Evolutionary conservation across 2,888 invertebrate genomes (phyloP).

Genomic region (Pimpla rufipes): DNA sequence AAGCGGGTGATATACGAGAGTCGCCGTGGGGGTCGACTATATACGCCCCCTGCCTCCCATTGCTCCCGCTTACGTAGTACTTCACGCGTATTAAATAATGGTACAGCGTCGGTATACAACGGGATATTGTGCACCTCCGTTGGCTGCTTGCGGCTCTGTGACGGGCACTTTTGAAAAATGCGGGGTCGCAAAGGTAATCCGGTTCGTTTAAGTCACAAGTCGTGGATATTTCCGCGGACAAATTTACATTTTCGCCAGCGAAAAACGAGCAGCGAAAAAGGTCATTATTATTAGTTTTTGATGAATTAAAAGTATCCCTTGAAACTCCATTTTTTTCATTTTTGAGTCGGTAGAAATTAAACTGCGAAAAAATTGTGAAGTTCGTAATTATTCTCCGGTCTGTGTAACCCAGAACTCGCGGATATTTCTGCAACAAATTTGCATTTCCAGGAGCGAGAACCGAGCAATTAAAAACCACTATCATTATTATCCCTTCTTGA

Average conservation of each 20-base stretch:
- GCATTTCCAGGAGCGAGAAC: too few relatives aligned
- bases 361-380: too few relatives aligned
- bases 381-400: too few relatives aligned
- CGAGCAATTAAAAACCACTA: too few relatives aligned
- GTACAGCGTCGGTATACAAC: slow-evolving; percentile 20
- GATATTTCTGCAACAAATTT: too few relatives aligned
- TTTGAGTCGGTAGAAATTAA: too few relatives aligned
- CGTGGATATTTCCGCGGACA: background rate
- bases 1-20: slow-evolving; percentile 63
- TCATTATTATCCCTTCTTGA: background rate
- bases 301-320: background rate
- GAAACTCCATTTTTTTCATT: too few relatives aligned
- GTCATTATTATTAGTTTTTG: too few relatives aligned
- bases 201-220: background rate
- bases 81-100: slow-evolving; percentile 62
- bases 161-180: background rate
- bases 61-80: slow-evolving; percentile 48
- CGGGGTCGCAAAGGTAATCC: background rate
- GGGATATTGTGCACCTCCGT: slow-evolving; percentile 15
- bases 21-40: slow-evolving; percentile 42
- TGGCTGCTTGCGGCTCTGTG: slow-evolving; percentile 2
- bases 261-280: too few relatives aligned
- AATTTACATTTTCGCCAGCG: background rate
- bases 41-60: slow-evolving; percentile 13
- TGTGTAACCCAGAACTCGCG: too few relatives aligned